Conservation (phyloP, 2,888 invertebrate genomes). For the Acronicta leporina region DNA sequence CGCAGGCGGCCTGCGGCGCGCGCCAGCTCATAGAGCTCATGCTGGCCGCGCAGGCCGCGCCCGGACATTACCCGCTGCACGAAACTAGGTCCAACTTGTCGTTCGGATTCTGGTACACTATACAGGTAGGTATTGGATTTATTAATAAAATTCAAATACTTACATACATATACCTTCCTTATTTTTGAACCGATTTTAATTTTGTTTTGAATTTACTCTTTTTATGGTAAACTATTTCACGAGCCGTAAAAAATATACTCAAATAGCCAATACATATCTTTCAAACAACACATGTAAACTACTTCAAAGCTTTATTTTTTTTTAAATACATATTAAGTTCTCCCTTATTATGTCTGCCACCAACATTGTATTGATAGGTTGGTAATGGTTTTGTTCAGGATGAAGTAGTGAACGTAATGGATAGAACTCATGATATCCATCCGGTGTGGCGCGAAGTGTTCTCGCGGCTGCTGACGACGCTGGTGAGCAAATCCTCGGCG, state of each 20-base stretch:
- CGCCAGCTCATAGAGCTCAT: constrained; percentile 91
- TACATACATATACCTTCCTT: no score
- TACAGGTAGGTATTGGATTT: constrained; percentile 93
- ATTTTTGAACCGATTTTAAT: no score
- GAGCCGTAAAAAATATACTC: no score
- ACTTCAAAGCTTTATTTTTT: no score
- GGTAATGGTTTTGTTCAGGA: constrained; percentile 81
- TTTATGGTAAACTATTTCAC: no score
- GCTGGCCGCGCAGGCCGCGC: constrained; percentile 93
- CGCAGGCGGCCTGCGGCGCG: constrained; percentile 56
- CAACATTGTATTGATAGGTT: no score
- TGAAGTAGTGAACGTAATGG: constrained; percentile 87
- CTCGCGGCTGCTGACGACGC: constrained; percentile 92
- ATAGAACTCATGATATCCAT: constrained; percentile 72
- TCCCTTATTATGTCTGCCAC: no score
- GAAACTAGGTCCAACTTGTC: constrained; percentile 96
- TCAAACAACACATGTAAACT: no score
- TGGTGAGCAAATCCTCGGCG: constrained; percentile 94
- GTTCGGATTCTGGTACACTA: constrained; percentile 97
- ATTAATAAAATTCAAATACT: no score
- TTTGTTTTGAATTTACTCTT: no score
- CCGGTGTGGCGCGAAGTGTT: constrained; percentile 93
- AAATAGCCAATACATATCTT: no score
- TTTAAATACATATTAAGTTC: no score
- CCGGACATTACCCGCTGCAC: constrained; percentile 96